Evolutionary conservation across 1,140 invertebrate genomes (phyloP).

Genomic region (Drusus annulatus): DNA sequence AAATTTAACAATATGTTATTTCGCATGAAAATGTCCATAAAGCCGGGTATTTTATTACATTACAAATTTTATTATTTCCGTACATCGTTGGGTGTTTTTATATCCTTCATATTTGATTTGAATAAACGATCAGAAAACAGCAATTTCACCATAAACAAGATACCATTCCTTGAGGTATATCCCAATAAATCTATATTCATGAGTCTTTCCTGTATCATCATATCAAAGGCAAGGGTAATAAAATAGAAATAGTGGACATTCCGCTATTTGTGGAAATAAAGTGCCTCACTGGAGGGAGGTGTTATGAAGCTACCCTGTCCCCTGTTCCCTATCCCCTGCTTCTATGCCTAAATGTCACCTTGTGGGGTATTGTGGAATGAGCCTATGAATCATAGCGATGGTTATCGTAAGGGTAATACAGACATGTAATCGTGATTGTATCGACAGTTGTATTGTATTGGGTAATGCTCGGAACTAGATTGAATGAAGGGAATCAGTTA

Average conservation of each 20-base stretch:
- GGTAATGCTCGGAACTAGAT: not conserved
- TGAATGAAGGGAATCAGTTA: too few species aligned
- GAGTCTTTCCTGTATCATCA: slow-evolving; percentile 36
- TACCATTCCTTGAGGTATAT: slow-evolving; percentile 4
- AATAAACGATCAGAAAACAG: slow-evolving; percentile 27
- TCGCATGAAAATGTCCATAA: not conserved
- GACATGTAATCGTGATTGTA: slow-evolving; percentile 8
- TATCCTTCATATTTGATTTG: slow-evolving; percentile 30
- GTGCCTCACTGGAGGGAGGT: slow-evolving; percentile 15
- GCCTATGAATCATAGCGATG: slow-evolving; percentile 35
- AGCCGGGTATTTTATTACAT: not conserved
- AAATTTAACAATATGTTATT: not conserved
- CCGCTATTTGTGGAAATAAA: slow-evolving; percentile 55
- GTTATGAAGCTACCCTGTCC: too few species aligned
- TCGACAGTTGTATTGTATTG: not conserved
- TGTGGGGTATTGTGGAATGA: slow-evolving; percentile 18
- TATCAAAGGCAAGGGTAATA: slow-evolving; percentile 51
- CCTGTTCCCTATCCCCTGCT: too few species aligned
- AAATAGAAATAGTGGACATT: slow-evolving; percentile 50
- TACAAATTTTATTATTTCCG: slow-evolving; percentile 8
- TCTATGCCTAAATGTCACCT: slow-evolving; percentile 21
- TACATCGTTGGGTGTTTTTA: not conserved
- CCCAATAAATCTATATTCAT: slow-evolving; percentile 52
- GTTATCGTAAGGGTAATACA: slow-evolving; percentile 29
- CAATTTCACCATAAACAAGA: slow-evolving; percentile 22